Evolutionary conservation across 2,888 invertebrate genomes (phyloP).

Genomic region (Pachydiplax longipennis): DNA sequence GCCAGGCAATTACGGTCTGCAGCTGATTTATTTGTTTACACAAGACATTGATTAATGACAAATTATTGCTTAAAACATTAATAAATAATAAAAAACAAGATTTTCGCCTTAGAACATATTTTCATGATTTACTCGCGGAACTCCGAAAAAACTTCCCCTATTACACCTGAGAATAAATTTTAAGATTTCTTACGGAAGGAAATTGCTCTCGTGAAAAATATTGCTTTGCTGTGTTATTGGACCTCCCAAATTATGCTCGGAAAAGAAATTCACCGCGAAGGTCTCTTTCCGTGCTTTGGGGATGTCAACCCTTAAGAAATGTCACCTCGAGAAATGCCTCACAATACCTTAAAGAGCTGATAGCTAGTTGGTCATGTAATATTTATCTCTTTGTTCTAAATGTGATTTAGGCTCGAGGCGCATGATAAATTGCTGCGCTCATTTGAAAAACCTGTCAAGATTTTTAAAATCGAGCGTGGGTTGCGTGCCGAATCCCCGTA

Average conservation of each 20-base stretch:
- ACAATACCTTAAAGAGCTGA: background rate
- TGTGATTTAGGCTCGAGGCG: background rate
- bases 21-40: too few relatives aligned
- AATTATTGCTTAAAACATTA: too few relatives aligned
- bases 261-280: background rate
- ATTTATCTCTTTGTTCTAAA: background rate
- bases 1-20: too few relatives aligned
- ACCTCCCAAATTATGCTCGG: background rate
- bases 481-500: constrained; percentile 35
- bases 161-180: too few relatives aligned
- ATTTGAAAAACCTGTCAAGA: constrained; percentile 27
- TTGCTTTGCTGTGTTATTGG: background rate
- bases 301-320: background rate
- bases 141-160: too few relatives aligned
- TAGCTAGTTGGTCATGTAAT: background rate
- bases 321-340: background rate
- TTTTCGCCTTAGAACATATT: too few relatives aligned
- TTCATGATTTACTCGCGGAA: too few relatives aligned
- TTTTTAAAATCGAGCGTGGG: constrained; percentile 32
- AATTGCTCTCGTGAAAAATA: too few relatives aligned
- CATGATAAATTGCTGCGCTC: constrained; percentile 20
- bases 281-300: background rate
- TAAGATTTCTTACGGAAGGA: too few relatives aligned
- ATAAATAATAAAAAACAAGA: too few relatives aligned
- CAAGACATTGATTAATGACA: too few relatives aligned